Evolutionary conservation across 2,888 invertebrate species (phyloP).

Genomic region (Oeneis ivallda): DNA sequence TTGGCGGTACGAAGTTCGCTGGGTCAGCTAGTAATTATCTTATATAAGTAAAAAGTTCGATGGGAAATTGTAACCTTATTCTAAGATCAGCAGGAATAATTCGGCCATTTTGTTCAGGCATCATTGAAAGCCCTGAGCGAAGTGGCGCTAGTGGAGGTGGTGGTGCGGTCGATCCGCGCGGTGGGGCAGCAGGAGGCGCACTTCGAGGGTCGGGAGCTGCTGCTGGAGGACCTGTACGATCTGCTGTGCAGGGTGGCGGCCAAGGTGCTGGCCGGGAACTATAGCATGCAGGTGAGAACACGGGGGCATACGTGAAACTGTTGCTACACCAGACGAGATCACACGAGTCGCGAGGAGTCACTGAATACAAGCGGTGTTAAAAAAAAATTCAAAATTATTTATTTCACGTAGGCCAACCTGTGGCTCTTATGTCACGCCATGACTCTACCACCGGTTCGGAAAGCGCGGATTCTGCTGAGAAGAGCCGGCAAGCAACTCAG

Average conservation of each 20-base stretch:
- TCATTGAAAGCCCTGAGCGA: conserved; percentile 62
- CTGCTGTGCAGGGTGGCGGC: conserved; percentile 58
- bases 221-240: conserved; percentile 59
- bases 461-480: too few species aligned
- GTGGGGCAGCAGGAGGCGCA: conserved; percentile 48
- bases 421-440: too few species aligned
- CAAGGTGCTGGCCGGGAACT: conserved; percentile 57
- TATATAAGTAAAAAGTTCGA: background rate
- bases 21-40: too few species aligned
- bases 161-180: conserved; percentile 58
- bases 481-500: too few species aligned
- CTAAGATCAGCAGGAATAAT: background rate
- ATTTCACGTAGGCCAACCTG: too few species aligned
- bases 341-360: too few species aligned
- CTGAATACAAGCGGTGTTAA: too few species aligned
- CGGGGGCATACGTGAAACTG: background rate
- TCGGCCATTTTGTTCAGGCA: conserved; percentile 47
- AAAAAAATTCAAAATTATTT: too few species aligned
- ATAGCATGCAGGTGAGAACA: conserved; percentile 60
- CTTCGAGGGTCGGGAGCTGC: conserved; percentile 60
- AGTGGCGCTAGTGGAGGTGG: conserved; percentile 61
- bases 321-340: too few species aligned
- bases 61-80: background rate
- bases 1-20: too few species aligned
- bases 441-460: too few species aligned